Evolutionary conservation across 2,888 invertebrate genomes (phyloP), one percentile per base, ranked within the genome.

Genomic region (Leucania comma): DNA sequence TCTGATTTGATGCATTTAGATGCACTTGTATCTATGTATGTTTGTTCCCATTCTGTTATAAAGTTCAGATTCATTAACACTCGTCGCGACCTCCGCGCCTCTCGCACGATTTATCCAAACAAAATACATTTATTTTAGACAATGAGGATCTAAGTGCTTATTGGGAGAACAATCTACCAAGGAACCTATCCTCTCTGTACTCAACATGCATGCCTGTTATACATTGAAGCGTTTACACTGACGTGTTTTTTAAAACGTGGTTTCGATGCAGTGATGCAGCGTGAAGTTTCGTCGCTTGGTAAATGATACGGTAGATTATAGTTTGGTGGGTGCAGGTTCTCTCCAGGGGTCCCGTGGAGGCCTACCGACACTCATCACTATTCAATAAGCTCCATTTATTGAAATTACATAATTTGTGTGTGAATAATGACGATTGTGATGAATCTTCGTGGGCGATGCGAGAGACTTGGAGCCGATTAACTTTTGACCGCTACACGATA

Each of bases 371-470:
- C 94, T 95, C 96, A 96, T 95, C 95, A 93, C 95, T 95, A 95
- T 96, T 95, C 95, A 95, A 96, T 95, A 96, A 94, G 94, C 91
- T 93, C 92, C 94, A 95, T 96, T 96, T 95, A 95, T 96, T 95
- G 95, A 95, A 96, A 95, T 96, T 95, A 96, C 94, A 95, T 95
- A 96, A 96, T 96, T 95, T 95, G 95, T 96, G 94, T 95, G 96
- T 96, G 96, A 96, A 96, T 96, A 94, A 96, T 96, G 95, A 95
- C 94, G 95, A 94, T 91, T 95, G 95, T 95, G 96, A 95, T 96
- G 95, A 93, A 96, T 95, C 95, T 94, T 95, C 95, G 95, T 95
- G 95, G 96, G 96, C 95, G 95, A 95, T 94, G 91, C 93, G 92
- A 93, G 91, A 90, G 95, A 93, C 95, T 95, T 95, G 94, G 93